Evolutionary conservation across 2,888 invertebrate species (phyloP).

Genomic region (Acleris sparsana): DNA sequence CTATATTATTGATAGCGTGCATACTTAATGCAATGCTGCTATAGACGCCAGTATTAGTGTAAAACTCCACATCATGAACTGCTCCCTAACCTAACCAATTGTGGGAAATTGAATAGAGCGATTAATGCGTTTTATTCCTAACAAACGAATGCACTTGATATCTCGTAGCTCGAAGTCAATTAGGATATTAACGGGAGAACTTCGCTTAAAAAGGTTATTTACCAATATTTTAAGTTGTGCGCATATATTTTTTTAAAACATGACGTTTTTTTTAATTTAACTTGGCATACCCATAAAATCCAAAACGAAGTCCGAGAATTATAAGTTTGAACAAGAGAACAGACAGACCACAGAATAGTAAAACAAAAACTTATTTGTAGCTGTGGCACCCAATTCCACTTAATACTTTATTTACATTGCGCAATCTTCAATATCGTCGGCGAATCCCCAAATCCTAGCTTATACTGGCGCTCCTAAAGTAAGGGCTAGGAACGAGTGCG

Average conservation of each 20-base stretch:
- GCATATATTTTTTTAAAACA: too few species aligned
- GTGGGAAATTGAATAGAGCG: neutral
- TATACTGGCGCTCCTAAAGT: slow-evolving; percentile 16
- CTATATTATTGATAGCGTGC: slow-evolving; percentile 42
- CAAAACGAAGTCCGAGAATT: too few species aligned
- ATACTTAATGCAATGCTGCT: slow-evolving; percentile 24
- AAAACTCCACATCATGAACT: slow-evolving; percentile 16
- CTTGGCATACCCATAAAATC: too few species aligned
- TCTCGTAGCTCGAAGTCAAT: too few species aligned
- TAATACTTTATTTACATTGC: slow-evolving; percentile 31
- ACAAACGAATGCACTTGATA: too few species aligned
- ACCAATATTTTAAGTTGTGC: too few species aligned
- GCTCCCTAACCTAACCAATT: slow-evolving; percentile 9
- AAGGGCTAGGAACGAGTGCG: slow-evolving; percentile 1
- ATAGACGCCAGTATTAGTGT: slow-evolving; percentile 22
- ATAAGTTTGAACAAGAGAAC: neutral
- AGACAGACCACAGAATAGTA: slow-evolving; percentile 2
- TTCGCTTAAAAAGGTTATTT: too few species aligned
- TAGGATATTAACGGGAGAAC: too few species aligned
- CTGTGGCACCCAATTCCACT: slow-evolving; percentile 18
- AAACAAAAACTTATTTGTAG: slow-evolving; percentile 22
- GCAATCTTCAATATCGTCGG: slow-evolving; percentile 22
- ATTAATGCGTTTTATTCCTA: too few species aligned
- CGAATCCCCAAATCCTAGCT: slow-evolving; percentile 28
- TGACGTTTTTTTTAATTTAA: too few species aligned